These are phyloP conservation scores for Aphaenogaster rudis DNA, from an alignment of 1,140 invertebrate genomes.

Conservation along the genomic window DNA sequence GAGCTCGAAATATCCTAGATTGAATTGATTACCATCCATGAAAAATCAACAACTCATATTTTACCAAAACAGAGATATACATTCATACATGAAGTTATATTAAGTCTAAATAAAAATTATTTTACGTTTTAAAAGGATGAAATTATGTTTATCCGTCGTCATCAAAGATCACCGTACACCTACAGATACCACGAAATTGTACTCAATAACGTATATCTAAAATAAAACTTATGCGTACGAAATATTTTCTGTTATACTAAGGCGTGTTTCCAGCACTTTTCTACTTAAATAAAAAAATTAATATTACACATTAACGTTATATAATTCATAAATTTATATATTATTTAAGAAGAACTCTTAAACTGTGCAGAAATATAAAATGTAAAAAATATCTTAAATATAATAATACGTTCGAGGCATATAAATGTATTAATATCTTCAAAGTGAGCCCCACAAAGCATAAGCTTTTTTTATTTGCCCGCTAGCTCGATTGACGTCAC, in stretches of 20 bases:
- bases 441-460: not conserved
- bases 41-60: conserved; percentile 48
- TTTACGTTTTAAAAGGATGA: not conserved
- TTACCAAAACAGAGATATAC: conserved; percentile 5
- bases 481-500: conserved; percentile 47
- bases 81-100: not conserved
- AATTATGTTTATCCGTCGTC: conserved; percentile 8
- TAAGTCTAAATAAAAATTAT: conserved; percentile 47
- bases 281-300: not conserved
- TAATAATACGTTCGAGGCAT: conserved; percentile 16
- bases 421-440: conserved; percentile 25
- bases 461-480: conserved; percentile 21
- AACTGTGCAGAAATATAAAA: not conserved
- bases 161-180: conserved; percentile 13
- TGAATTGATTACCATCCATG: conserved; percentile 49
- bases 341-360: conserved; percentile 12
- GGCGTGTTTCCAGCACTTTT: not conserved
- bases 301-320: not conserved
- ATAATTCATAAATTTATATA: not conserved
- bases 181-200: conserved; percentile 16
- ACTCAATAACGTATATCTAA: not conserved
- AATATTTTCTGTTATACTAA: not conserved
- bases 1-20: conserved; percentile 42
- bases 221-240: not conserved
- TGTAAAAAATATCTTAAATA: not conserved